Evolutionary conservation across 2,888 invertebrate genomes (phyloP).

Genomic region (Alviniconcha strummeri): DNA sequence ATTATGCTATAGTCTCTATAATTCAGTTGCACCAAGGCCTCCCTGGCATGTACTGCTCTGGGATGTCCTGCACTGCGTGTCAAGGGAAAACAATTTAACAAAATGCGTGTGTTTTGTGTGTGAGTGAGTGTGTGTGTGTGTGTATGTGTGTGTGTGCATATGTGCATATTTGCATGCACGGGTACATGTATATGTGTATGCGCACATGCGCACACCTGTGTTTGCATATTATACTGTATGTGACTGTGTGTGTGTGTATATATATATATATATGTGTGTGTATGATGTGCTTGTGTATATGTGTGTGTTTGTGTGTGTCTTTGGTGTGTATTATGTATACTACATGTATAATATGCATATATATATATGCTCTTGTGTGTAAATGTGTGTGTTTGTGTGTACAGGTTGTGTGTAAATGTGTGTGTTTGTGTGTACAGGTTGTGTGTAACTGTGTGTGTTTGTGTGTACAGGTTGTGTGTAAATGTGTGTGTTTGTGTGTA

Average conservation of each 20-base stretch:
- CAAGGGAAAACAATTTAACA: too few relatives aligned
- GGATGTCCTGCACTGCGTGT: too few relatives aligned
- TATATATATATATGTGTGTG: not conserved
- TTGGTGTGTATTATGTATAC: too few relatives aligned
- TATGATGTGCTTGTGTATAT: not conserved
- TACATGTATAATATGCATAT: too few relatives aligned
- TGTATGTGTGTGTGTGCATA: too few relatives aligned
- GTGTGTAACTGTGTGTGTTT: not conserved
- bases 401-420: constrained; percentile 75
- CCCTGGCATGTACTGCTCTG: too few relatives aligned
- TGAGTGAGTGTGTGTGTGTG: too few relatives aligned
- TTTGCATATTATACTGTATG: not conserved
- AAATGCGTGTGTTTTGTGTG: too few relatives aligned
- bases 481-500: constrained; percentile 17
- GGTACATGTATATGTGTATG: not conserved
- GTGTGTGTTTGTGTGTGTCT: not conserved
- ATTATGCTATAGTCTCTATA: too few relatives aligned
- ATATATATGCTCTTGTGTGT: too few relatives aligned
- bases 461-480: constrained; percentile 74
- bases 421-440: constrained; percentile 70
- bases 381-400: constrained; percentile 15
- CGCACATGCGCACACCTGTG: not conserved
- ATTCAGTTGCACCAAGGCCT: too few relatives aligned
- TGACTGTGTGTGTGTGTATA: not conserved
- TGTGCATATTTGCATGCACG: too few relatives aligned